phyloP scores from a whole-genome alignment of 2,797 vertebrate genomes.

The Anomalospiza imberbis region DNA sequence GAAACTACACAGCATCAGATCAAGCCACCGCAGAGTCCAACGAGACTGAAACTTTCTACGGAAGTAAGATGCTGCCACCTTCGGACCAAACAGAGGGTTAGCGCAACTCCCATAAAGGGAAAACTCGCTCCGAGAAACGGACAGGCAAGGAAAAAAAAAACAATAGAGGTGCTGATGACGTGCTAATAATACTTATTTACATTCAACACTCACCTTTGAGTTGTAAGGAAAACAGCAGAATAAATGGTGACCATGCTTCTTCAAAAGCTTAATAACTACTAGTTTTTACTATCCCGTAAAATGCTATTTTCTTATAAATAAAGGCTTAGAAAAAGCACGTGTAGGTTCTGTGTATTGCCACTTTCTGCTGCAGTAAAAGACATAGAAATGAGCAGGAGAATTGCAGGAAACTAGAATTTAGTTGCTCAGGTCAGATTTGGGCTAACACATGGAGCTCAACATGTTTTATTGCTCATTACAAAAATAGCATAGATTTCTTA shows the following conservation, averaged over 20 bases:
- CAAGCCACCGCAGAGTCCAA: background rate
- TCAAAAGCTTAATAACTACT: background rate
- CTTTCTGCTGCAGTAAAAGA: background rate
- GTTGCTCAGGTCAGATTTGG: background rate
- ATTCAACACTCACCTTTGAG: background rate
- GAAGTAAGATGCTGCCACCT: slow-evolving; percentile 73
- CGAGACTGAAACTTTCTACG: background rate
- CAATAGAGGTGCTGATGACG: rapidly evolving
- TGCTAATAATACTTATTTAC: background rate
- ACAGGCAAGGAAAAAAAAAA: background rate
- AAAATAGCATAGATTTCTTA: background rate
- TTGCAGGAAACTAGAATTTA: background rate
- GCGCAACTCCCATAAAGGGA: background rate
- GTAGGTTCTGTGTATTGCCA: background rate
- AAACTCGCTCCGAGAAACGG: rapidly evolving
- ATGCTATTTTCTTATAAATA: background rate
- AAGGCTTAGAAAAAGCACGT: background rate
- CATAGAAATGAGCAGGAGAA: background rate
- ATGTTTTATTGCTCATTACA: background rate
- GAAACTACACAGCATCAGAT: background rate
- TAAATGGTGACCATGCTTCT: background rate
- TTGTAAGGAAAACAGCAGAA: background rate
- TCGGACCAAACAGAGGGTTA: background rate
- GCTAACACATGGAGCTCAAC: background rate
- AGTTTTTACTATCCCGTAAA: background rate